Percentiles rank a stretch among this genome's conserved stretches.
Conservation (phyloP, 2,888 invertebrate genomes). For the Trissolcus brochymenae region DNA sequence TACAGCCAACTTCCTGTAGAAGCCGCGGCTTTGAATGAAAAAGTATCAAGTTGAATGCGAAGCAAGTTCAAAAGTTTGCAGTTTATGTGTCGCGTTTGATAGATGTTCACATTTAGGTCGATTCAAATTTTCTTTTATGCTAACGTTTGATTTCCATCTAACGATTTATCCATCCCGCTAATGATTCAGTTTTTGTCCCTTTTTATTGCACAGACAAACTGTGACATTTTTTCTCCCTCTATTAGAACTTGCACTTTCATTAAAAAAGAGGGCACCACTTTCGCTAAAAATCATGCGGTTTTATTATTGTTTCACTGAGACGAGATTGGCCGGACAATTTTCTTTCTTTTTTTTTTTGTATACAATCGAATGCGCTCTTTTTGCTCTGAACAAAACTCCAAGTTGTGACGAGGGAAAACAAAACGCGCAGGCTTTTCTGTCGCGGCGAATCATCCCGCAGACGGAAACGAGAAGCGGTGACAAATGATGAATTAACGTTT, state of each 20-base stretch:
- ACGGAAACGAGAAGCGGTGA: slow-evolving; percentile 52
- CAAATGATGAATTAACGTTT: slow-evolving; percentile 59
- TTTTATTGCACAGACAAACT: no score
- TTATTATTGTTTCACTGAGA: no score
- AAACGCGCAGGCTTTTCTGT: slow-evolving; percentile 15
- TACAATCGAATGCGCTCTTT: not conserved
- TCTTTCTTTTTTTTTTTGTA: not conserved
- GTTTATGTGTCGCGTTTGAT: slow-evolving; percentile 1
- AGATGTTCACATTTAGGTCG: not conserved
- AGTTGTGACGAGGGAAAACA: slow-evolving; percentile 44
- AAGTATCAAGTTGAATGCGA: slow-evolving; percentile 15
- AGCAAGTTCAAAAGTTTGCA: slow-evolving; percentile 6
- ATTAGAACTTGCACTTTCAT: no score
- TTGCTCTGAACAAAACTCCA: not conserved
- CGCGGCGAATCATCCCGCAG: slow-evolving; percentile 53
- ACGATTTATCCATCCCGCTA: no score
- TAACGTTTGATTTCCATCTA: no score
- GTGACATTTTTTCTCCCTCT: no score
- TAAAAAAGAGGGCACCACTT: no score
- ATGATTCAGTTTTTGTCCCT: no score
- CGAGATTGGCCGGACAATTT: slow-evolving; percentile 1
- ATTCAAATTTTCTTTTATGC: not conserved
- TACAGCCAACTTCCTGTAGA: slow-evolving; percentile 8
- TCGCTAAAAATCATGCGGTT: no score
- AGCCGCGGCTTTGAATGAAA: slow-evolving; percentile 16